Evolutionary conservation across 2,888 invertebrate species (phyloP).

Genomic region (Cosmia pyralina): DNA sequence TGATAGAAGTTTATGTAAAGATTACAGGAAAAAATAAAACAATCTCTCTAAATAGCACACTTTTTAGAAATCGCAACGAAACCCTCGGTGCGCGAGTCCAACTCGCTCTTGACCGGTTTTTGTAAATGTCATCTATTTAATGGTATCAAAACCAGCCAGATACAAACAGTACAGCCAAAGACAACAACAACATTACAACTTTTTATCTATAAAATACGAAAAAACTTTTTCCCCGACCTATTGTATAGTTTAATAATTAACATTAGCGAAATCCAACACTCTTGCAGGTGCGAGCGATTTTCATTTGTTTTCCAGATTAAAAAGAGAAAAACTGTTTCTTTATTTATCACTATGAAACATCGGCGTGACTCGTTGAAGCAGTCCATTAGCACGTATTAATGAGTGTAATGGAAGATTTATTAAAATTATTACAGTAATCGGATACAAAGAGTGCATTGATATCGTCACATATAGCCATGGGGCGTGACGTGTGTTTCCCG

Average conservation of each 20-base stretch:
- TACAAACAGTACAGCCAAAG: too few species aligned
- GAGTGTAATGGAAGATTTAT: conserved; percentile 65
- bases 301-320: conserved; percentile 3
- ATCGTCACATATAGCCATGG: conserved; percentile 71
- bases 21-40: too few species aligned
- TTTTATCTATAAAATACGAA: too few species aligned
- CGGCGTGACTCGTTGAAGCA: conserved; percentile 57
- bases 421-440: conserved; percentile 63
- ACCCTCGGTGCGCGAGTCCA: too few species aligned
- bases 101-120: too few species aligned
- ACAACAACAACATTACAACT: too few species aligned
- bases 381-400: conserved; percentile 63
- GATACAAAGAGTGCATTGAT: conserved; percentile 62
- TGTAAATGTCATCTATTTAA: too few species aligned
- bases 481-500: conserved; percentile 79
- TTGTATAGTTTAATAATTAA: not conserved
- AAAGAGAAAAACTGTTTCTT: not conserved
- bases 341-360: conserved; percentile 12
- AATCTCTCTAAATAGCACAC: too few species aligned
- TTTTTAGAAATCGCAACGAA: too few species aligned
- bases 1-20: too few species aligned
- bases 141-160: too few species aligned
- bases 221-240: too few species aligned
- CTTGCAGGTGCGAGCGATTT: not conserved
- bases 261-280: not conserved